These are phyloP conservation scores for Pterocles burchelli DNA, from an alignment of 2,113 vertebrate species.

Conservation along the genomic window DNA sequence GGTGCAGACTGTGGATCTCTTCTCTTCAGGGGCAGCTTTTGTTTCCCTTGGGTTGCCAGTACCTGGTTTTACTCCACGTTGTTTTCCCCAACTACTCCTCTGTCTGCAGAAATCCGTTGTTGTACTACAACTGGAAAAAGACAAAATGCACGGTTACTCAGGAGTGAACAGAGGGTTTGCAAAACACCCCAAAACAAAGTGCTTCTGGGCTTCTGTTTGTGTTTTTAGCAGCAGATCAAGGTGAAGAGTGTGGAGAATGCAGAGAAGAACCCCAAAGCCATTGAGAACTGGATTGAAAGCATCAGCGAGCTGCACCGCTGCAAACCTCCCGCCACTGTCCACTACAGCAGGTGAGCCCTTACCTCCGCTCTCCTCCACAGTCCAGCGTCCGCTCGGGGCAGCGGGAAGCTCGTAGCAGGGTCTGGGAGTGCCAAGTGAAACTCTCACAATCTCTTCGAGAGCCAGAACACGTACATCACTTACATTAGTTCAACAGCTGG, in stretches of 20 bases:
- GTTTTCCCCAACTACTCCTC: background rate
- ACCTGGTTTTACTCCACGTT: background rate
- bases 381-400: rapidly evolving
- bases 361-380: rapidly evolving
- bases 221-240: constrained; percentile 82
- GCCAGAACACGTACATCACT: rapidly evolving
- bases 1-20: background rate
- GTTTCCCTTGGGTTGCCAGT: background rate
- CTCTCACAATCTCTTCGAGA: rapidly evolving
- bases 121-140: background rate
- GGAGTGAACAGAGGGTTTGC: background rate
- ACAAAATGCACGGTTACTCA: background rate
- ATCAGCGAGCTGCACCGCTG: constrained; percentile 87
- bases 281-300: constrained; percentile 87
- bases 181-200: background rate
- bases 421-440: rapidly evolving
- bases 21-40: background rate
- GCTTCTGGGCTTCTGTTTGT: background rate
- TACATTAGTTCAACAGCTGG: background rate
- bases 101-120: background rate
- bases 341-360: constrained; percentile 79
- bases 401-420: background rate
- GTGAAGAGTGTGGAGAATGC: constrained; percentile 88
- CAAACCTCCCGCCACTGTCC: constrained; percentile 81
- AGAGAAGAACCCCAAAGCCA: constrained; percentile 85